Evolutionary conservation across 2,888 invertebrate species (phyloP), one percentile per base, ranked within the genome.

Genomic region (Noctua pronuba): DNA sequence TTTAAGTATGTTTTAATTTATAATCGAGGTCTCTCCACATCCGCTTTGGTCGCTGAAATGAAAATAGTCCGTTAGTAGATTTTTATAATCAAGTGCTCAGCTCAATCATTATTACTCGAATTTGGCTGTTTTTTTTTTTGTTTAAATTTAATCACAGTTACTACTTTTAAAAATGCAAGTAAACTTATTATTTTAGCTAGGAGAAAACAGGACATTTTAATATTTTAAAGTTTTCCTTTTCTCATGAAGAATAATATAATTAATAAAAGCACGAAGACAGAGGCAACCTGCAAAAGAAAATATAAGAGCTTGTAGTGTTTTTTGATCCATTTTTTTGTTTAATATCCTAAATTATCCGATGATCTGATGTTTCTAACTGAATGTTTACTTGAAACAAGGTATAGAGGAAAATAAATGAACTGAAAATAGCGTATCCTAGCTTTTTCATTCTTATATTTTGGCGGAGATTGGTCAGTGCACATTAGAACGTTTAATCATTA

Each of bases 221-320:
- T 83, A 66, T 73, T 70, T 58, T 80, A 75, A 31, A 73, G 74
- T 76, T 44, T 85, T 79, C 70, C 65, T 70, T 83, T 79, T 82
- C 75, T 82, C 84, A 73, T 77, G 80, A 68, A 41, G 84, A 75
- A 66, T 80, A 77, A 73, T 71, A 49, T 65, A 73, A 75, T 28
- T 73, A 85, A 84, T 69, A 86, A 41, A 87, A 86, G 82, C 80
- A 77, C 87, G 91, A 58, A 84, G 91, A 82, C 90, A 88, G 89
- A 86, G 83, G 88, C 84, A 86, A 92, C 92, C 92, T 92, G 93
- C 86, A 92, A 92, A 92, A 91, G 89, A 91, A 92, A 92, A 92
- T 89, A 89, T 84, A 76, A 84, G 76, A 80, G 79, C 92, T 90
- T 92, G 91, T 92, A 92, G 80, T 91, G 78, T 86, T 82, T 82